Evolutionary conservation across 2,888 invertebrate species (phyloP), one percentile per base, ranked within the genome.

Genomic region (Pachydiplax longipennis): DNA sequence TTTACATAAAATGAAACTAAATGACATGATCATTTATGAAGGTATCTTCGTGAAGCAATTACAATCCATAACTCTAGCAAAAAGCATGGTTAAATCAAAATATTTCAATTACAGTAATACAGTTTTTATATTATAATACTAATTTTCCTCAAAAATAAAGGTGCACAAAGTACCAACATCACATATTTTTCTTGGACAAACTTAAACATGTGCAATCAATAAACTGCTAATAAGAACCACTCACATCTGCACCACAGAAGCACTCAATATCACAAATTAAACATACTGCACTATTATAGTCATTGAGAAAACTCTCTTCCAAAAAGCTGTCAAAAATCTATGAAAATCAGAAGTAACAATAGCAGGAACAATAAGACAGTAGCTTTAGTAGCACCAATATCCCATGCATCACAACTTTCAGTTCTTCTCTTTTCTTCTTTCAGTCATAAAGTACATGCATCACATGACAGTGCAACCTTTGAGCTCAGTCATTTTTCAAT

Each of bases 321-420:
- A 87, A 87, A 87, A 87, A 61, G 35, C 58, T 37, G 35, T 58
- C 61, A 35, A 58, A 58, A 65, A 58, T 37, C 73, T 73, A 73
- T 65, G 37, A 58, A 82, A 87, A 35, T 58, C 61, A 37, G 61
- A 61, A 87, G n/a, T 87, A 65, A 87, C 87, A 87, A 61, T 87
- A 58, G 37, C 87, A 87, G 87, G 87, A 87, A 87, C 87, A 87
- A 87, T 87, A 65, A 87, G 58, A 87, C 87, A 87, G 87, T 61
- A 87, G 61, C 87, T 87, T 87, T 61, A 61, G 87, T 87, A 87
- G 87, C 87, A 87, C 87, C 87, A 87, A 61, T 37, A 61, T 87
- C 61, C 87, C 61, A 87, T 87, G 61, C 87, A 61, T 87, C 87
- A 87, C 40, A 87, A 87, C 61, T 37, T 61, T 87, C 58, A 35